Evolutionary conservation across 2,113 vertebrate species (phyloP).

Genomic region (Cinclus mexicanus): DNA sequence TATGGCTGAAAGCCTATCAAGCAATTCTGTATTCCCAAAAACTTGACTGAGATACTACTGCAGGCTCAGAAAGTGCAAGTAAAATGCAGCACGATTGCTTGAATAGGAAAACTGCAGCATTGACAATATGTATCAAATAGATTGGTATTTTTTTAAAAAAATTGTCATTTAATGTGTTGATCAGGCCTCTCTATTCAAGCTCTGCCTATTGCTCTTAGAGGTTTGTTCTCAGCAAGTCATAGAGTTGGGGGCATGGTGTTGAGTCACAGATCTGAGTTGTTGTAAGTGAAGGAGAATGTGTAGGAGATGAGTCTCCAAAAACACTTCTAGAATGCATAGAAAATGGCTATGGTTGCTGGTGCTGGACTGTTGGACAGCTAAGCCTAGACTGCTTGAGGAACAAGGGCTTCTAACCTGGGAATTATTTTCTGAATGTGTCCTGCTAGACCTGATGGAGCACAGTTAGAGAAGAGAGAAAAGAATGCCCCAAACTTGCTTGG

Average conservation of each 20-base stretch:
- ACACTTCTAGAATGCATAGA: background rate
- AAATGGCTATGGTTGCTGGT: background rate
- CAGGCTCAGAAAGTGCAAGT: background rate
- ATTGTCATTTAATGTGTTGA: background rate
- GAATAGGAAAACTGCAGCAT: background rate
- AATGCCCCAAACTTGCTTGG: background rate
- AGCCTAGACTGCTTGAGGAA: background rate
- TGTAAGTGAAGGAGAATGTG: background rate
- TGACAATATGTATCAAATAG: background rate
- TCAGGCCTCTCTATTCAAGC: background rate
- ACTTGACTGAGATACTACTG: background rate
- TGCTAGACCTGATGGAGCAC: background rate
- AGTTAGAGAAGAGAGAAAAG: background rate
- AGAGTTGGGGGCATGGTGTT: fast-evolving
- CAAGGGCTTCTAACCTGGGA: background rate
- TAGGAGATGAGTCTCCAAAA: background rate
- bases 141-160: background rate
- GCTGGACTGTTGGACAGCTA: background rate
- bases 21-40: background rate
- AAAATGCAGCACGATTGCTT: background rate
- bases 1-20: background rate
- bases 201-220: background rate
- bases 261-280: background rate
- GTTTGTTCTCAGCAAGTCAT: background rate
- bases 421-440: background rate